Evolutionary conservation across 2,113 vertebrate genomes (phyloP).

Genomic region (Mormoops blainvillei): DNA sequence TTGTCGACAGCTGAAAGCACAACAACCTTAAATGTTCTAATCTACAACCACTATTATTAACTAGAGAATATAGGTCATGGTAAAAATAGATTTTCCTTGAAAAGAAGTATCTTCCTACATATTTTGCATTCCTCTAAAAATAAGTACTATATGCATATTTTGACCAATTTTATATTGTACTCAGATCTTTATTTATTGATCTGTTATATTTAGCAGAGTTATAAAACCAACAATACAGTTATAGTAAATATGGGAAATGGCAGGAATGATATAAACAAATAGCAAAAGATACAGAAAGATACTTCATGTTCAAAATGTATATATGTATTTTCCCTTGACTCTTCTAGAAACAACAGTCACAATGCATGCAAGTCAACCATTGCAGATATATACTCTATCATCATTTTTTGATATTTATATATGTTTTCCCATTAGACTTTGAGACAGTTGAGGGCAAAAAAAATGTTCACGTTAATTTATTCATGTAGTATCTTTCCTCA

Average conservation of each 20-base stretch:
- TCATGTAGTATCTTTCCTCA: neutral
- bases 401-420: neutral
- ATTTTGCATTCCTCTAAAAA: conserved; percentile 45
- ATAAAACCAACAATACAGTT: neutral
- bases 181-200: conserved; percentile 16
- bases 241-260: neutral
- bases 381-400: neutral
- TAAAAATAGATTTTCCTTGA: conserved; percentile 62
- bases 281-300: neutral
- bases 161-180: neutral
- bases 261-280: neutral
- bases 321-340: neutral
- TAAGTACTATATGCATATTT: neutral
- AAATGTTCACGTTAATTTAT: neutral
- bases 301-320: neutral
- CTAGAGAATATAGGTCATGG: conserved; percentile 39
- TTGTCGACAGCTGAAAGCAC: conserved; percentile 23
- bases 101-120: neutral
- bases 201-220: conserved; percentile 21
- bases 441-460: neutral
- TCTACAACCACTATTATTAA: conserved; percentile 65
- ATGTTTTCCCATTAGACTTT: neutral
- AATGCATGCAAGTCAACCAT: neutral
- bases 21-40: conserved; percentile 64
- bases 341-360: neutral